These are phyloP conservation scores for Caenorhabditis briggsae DNA, from an alignment of 1,140 invertebrate genomes.

Conservation along the genomic window DNA sequence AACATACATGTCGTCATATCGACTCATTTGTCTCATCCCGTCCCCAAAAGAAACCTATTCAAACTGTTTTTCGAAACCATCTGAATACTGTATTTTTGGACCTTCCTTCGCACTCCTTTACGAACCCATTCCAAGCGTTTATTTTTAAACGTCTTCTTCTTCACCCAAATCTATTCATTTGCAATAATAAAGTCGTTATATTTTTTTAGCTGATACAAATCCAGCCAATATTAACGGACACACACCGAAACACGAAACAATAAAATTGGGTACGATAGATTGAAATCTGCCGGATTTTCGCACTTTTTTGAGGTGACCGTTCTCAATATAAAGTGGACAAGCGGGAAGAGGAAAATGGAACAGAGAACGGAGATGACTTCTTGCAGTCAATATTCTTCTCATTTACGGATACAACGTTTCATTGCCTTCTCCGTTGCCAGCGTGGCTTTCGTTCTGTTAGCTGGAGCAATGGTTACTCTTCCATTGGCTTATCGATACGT, in stretches of 20 bases:
- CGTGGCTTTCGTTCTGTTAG: background rate
- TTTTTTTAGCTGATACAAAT: slow-evolving; percentile 13
- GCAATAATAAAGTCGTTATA: slow-evolving; percentile 39
- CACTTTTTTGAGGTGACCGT: slow-evolving; percentile 19
- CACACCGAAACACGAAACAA: slow-evolving; percentile 35
- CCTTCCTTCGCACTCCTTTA: background rate
- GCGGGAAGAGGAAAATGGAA: slow-evolving; percentile 6
- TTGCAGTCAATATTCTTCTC: background rate
- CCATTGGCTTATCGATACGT: slow-evolving; percentile 8
- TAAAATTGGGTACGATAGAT: slow-evolving; percentile 8
- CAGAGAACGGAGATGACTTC: background rate
- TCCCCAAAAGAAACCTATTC: background rate
- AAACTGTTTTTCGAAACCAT: background rate
- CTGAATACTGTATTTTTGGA: background rate
- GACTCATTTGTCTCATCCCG: background rate
- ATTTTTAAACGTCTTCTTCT: slow-evolving; percentile 25
- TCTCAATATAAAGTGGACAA: slow-evolving; percentile 6
- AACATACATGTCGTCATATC: slow-evolving; percentile 38
- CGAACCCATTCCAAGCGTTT: slow-evolving; percentile 21
- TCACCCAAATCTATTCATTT: background rate
- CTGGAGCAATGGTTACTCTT: slow-evolving; percentile 28
- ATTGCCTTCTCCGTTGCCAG: slow-evolving; percentile 23
- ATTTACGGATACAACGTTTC: slow-evolving; percentile 20
- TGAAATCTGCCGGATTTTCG: slow-evolving; percentile 44
- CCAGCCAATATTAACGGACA: background rate